Conservation (phyloP, 2,113 vertebrate genomes). For the Motacilla tschutschensis region DNA sequence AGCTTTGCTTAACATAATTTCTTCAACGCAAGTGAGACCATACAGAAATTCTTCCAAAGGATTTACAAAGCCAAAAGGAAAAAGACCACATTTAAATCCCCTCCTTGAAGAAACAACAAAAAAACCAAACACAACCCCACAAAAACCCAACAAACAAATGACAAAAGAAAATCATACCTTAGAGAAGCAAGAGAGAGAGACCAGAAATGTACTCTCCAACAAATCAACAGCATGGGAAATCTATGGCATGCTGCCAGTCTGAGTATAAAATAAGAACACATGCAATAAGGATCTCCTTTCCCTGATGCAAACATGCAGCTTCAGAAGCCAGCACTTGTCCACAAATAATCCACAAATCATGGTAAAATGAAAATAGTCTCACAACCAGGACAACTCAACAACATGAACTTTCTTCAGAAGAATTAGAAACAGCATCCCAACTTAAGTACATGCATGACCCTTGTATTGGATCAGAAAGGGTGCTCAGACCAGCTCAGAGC, state of each 20-base stretch:
- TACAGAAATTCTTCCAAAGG: not conserved
- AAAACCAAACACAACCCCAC: not conserved
- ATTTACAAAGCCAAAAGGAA: not conserved
- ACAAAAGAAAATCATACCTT: not conserved
- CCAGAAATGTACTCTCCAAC: not conserved
- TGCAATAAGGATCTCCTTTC: not conserved
- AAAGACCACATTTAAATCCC: not conserved
- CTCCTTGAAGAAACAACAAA: not conserved
- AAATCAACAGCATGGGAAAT: not conserved
- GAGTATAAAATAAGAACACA: not conserved
- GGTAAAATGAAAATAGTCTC: not conserved
- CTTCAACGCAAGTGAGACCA: not conserved
- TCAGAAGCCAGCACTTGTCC: not conserved
- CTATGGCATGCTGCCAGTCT: not conserved
- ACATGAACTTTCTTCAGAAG: not conserved
- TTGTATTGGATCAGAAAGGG: not conserved
- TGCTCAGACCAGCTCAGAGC: not conserved
- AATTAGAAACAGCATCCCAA: not conserved
- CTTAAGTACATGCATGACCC: not conserved
- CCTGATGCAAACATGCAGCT: not conserved
- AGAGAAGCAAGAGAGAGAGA: not conserved
- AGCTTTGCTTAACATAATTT: not conserved
- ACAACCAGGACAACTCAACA: not conserved
- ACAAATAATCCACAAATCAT: not conserved
- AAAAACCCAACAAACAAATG: not conserved